phyloP scores from a whole-genome alignment of 2,113 vertebrate genomes.

The Cephalopterus ornatus region DNA sequence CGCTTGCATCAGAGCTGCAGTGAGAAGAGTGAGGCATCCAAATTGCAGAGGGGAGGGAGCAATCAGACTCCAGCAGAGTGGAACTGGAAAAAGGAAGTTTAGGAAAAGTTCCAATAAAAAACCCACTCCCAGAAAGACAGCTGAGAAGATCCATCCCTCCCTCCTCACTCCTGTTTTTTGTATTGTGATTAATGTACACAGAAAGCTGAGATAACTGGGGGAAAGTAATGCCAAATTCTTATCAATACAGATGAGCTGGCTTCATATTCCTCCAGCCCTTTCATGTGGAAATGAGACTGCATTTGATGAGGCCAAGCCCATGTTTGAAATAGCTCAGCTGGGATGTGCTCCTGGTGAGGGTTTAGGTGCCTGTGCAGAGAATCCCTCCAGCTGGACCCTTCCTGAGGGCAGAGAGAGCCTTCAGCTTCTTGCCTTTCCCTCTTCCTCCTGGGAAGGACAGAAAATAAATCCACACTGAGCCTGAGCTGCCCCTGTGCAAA shows the following conservation, averaged over 20 bases:
- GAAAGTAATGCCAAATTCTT: conserved; percentile 39
- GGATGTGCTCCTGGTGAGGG: neutral
- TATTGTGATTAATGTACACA: conserved; percentile 5
- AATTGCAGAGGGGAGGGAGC: neutral
- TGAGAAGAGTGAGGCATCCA: neutral
- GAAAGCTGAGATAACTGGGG: conserved; percentile 26
- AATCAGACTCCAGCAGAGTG: neutral
- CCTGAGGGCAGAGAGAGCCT: neutral
- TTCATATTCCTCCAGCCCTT: conserved; percentile 36
- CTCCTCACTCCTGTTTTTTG: neutral
- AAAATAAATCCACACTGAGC: neutral
- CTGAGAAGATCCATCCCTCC: neutral
- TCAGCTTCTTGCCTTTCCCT: neutral
- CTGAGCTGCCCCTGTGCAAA: neutral
- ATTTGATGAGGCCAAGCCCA: conserved; percentile 40
- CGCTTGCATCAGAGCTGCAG: conserved; percentile 30
- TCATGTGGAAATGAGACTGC: conserved; percentile 56
- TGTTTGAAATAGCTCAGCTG: conserved; percentile 32
- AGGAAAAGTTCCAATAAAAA: neutral
- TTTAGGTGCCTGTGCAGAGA: neutral
- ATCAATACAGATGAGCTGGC: conserved; percentile 43
- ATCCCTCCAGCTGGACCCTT: neutral
- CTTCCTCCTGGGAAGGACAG: neutral
- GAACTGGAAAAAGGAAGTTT: neutral
- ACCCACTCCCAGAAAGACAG: neutral